Percentiles rank a stretch among this genome's conserved stretches.
Evolutionary conservation across 2,797 vertebrate species (phyloP).

Genomic region (Sebastolobus alascanus): DNA sequence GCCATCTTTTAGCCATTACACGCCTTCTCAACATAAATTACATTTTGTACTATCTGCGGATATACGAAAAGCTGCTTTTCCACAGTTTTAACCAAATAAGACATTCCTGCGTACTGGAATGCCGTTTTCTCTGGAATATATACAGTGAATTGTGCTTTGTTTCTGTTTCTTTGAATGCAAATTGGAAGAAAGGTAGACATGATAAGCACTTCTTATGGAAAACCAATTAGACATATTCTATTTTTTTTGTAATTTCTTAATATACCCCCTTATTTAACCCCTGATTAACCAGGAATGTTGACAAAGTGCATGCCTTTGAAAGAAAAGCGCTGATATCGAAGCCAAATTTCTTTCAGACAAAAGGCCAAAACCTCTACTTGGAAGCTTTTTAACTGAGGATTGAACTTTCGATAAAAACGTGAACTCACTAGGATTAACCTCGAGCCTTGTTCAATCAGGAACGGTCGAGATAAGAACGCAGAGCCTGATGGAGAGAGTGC

Average conservation of each 20-base stretch:
- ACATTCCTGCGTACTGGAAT: neutral
- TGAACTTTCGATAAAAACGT: conserved; percentile 19
- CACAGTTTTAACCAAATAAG: neutral
- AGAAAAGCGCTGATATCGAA: neutral
- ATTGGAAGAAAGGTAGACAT: neutral
- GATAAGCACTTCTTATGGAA: conserved; percentile 5
- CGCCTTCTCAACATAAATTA: neutral
- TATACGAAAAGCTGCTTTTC: neutral
- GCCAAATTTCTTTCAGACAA: neutral
- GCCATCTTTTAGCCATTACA: conserved; percentile 31
- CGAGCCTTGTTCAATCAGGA: conserved; percentile 5
- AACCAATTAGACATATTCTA: conserved; percentile 1
- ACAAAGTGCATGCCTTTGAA: conserved; percentile 19
- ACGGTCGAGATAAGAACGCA: neutral
- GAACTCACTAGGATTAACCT: conserved; percentile 19
- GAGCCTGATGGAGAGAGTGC: neutral
- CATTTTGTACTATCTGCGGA: conserved; percentile 5
- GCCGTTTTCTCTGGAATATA: neutral
- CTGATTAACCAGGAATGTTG: conserved; percentile 61
- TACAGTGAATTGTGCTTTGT: neutral
- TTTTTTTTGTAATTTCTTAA: conserved; percentile 19
- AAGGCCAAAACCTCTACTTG: conserved; percentile 25
- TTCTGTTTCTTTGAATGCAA: neutral
- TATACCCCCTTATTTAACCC: conserved; percentile 26
- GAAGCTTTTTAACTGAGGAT: neutral